Base-by-base conservation (phyloP, 2,797 vertebrate species). In the Tolypeutes matacus region DNA sequence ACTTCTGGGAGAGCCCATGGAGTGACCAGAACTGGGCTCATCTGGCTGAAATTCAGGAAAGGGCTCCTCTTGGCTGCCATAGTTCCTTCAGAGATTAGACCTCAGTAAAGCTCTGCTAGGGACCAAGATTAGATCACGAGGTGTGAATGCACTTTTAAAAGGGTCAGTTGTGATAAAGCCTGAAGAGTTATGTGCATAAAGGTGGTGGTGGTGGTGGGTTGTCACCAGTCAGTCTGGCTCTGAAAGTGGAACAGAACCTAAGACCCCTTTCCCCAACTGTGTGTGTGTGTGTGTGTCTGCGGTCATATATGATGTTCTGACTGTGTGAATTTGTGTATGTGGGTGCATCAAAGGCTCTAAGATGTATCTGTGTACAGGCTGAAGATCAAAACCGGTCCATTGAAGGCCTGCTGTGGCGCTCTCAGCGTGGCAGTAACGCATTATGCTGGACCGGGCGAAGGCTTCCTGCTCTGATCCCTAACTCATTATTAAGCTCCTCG, bases 401-500 rank as follows among this genome's bases (percentile, higher is more conserved):
- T 60, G 9, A 72, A 72, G 51, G 86, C 75, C 73, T 21, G 7
- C 11, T 7, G 3, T 3, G 21, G 67, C 21, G 23, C 91, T 81
- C 60, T 0, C 20, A 51, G 86, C 49, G 5, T 0, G 72, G 69
- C 9, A 21, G 85, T 15, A 56, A 3, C 77, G 27, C 25, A 0
- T 6, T 42, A 69, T 2, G 51, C 1, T 1, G 75, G 21, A 36
- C 46, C 72, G 83, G 94, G 91, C 89, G 84, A 67, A 36, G 51
- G 91, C 84, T 65, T 90, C 86, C 81, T 46, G 93, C 92, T 92
- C 89, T 3, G 96, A 94, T 97, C 97, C 97, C 96, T 97, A 97
- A 97, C 95, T 96, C 95, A 14, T 60, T 83, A 58, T 84, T 82
- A 67, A 88, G 95, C 95, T 83, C 77, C 86, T 88, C 72, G 96